Evolutionary conservation across 92 coral and sea anemone species (phyloP).

Genomic region (Epizoanthus scotinus): DNA sequence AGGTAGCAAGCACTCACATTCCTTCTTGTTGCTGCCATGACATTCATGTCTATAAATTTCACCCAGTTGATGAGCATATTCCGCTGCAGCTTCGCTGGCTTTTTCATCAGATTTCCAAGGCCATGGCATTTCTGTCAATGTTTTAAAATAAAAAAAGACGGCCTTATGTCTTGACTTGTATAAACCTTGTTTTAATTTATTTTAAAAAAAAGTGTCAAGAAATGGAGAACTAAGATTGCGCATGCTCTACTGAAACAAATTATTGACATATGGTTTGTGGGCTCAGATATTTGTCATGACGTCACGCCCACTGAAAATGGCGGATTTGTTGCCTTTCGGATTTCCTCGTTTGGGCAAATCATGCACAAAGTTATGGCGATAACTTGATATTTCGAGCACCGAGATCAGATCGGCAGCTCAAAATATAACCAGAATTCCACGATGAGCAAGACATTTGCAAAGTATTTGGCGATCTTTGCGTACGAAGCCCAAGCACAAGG

Average conservation of each 20-base stretch:
- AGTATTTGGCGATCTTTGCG: constrained; percentile 66
- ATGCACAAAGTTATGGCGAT: constrained; percentile 20
- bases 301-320: constrained; percentile 41
- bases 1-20: constrained; percentile 62
- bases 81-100: constrained; percentile 57
- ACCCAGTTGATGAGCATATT: constrained; percentile 75
- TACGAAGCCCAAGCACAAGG: constrained; percentile 72
- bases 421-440: not conserved
- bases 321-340: constrained; percentile 32
- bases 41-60: constrained; percentile 92
- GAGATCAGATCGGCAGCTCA: not conserved
- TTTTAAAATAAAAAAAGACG: not conserved
- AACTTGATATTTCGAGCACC: constrained; percentile 6
- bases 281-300: constrained; percentile 26
- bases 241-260: constrained; percentile 5
- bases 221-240: not conserved
- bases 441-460: constrained; percentile 89
- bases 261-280: constrained; percentile 3
- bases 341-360: constrained; percentile 31
- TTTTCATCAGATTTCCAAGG: constrained; percentile 32
- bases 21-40: constrained; percentile 78
- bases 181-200: too few species aligned
- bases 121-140: constrained; percentile 12
- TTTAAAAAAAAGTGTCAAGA: not conserved
- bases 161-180: too few species aligned